These are phyloP conservation scores for Chromis chromis DNA, from an alignment of 2,797 vertebrate genomes.

Conservation along the genomic window DNA sequence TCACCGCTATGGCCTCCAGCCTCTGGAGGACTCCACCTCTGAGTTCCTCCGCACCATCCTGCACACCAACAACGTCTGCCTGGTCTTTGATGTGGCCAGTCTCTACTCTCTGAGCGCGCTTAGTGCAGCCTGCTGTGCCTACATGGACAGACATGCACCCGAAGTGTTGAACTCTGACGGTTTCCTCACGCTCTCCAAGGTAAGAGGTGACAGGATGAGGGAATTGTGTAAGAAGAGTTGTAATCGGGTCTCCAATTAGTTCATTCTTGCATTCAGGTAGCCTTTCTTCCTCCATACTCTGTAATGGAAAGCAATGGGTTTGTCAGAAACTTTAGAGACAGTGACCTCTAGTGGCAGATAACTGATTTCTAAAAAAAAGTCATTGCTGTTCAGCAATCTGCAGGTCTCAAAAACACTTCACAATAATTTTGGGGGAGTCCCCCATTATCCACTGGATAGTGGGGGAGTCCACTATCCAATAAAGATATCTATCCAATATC, in stretches of 20 bases:
- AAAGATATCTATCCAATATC: no score
- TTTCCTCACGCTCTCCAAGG: conserved; percentile 95
- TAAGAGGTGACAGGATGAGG: conserved; percentile 53
- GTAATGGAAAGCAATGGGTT: no score
- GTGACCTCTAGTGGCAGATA: conserved; percentile 17
- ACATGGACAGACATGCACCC: conserved; percentile 95
- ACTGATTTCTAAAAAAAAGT: no score
- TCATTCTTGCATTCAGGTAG: not conserved
- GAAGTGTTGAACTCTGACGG: conserved; percentile 93
- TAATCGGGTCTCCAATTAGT: not conserved
- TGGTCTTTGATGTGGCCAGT: conserved; percentile 97
- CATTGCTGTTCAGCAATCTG: no score
- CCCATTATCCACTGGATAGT: no score
- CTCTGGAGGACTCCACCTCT: conserved; percentile 95
- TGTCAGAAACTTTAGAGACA: not conserved
- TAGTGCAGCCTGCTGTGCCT: conserved; percentile 93
- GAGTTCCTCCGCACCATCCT: conserved; percentile 97
- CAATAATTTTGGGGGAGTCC: no score
- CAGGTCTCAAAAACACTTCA: no score
- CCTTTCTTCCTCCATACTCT: not conserved
- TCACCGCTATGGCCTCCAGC: conserved; percentile 96
- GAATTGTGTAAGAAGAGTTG: not conserved
- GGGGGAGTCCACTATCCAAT: no score
- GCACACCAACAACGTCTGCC: conserved; percentile 94
- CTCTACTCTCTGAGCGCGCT: conserved; percentile 93